Evolutionary conservation across 2,888 invertebrate species (phyloP), one percentile per base, ranked within the genome.

Genomic region (Helicoverpa assulta): DNA sequence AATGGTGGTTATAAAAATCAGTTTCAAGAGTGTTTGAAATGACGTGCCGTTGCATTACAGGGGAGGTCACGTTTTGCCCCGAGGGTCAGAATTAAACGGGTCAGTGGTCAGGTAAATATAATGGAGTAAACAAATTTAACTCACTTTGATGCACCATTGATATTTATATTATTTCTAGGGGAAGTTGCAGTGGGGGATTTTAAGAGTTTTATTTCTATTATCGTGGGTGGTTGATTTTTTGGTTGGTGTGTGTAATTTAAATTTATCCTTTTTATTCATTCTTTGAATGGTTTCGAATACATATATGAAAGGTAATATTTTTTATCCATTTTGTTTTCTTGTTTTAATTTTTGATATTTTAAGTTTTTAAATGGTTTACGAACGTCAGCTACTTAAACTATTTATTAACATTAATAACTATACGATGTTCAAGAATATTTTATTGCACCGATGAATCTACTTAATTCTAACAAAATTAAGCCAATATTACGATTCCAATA

Each of bases 51-150:
- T 90, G 90, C 90, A 90, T 89, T 86, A 86, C 80, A 76, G 86
- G 88, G 85, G 88, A 91, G 93, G 92, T 92, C 92, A 91, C 89
- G 90, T 83, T 80, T 65, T 52, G 85, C 84, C 90, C 90, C 86
- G 83, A 85, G 86, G 88, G 89, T 86, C 85, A 86, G 87, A 89
- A 94, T 95, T 91, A 94, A 94, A 90, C 93, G 95, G 94, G 91
- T 92, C 94, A 94, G 81, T 92, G 91, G 92, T 89, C 95, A 94
- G 92, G 94, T 95, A 95, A 94, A 95, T 93, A 94, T 92, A 92
- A 92, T 91, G 90, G 92, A 87, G 90, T 90, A 94, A 94, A 95
- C 94, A 94, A 94, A 94, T 94, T 95, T 88, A 90, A 90, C 90
- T 91, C 92, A 91, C 89, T 93, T 93, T 92, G 91, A 94, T 94